These are phyloP conservation scores for Myripristis jacobus DNA, from an alignment of 2,797 vertebrate species.

Conservation along the genomic window DNA sequence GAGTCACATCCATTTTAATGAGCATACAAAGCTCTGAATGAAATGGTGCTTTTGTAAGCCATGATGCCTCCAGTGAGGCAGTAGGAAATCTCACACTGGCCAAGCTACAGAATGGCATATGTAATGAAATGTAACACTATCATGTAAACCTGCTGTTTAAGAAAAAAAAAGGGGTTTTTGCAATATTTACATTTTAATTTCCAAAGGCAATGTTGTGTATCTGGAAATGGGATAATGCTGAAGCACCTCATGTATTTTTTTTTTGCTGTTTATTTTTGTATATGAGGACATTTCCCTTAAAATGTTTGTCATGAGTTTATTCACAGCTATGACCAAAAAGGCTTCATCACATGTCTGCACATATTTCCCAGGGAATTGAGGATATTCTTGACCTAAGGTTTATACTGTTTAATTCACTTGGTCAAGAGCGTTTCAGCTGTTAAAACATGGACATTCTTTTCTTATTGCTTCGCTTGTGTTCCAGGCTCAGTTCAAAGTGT, in stretches of 20 bases:
- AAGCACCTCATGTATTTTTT: slow-evolving; percentile 27
- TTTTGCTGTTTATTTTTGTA: slow-evolving; percentile 30
- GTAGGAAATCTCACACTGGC: slow-evolving; percentile 4
- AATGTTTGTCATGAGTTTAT: slow-evolving; percentile 24
- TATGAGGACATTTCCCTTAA: slow-evolving; percentile 39
- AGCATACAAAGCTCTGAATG: slow-evolving; percentile 39
- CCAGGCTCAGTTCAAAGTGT: slow-evolving; percentile 15
- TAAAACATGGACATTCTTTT: not conserved
- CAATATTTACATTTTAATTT: slow-evolving; percentile 3
- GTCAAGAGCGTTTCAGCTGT: slow-evolving; percentile 3
- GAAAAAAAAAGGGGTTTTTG: no score
- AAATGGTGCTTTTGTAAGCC: slow-evolving; percentile 32
- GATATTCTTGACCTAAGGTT: not conserved
- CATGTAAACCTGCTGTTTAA: not conserved
- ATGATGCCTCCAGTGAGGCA: slow-evolving; percentile 4
- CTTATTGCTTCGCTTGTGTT: slow-evolving; percentile 52
- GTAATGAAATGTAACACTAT: not conserved
- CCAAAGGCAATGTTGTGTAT: not conserved
- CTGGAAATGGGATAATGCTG: slow-evolving; percentile 3
- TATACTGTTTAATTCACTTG: not conserved
- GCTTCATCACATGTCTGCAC: not conserved
- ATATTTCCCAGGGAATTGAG: slow-evolving; percentile 1
- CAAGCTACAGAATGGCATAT: slow-evolving; percentile 35
- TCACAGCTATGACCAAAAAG: slow-evolving; percentile 12
- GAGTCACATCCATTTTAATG: slow-evolving; percentile 36